Percentiles rank a stretch among this genome's conserved stretches.
These are phyloP conservation scores for Takifugu rubripes DNA, from an alignment of 2,797 vertebrate genomes.

Conservation along the genomic window DNA sequence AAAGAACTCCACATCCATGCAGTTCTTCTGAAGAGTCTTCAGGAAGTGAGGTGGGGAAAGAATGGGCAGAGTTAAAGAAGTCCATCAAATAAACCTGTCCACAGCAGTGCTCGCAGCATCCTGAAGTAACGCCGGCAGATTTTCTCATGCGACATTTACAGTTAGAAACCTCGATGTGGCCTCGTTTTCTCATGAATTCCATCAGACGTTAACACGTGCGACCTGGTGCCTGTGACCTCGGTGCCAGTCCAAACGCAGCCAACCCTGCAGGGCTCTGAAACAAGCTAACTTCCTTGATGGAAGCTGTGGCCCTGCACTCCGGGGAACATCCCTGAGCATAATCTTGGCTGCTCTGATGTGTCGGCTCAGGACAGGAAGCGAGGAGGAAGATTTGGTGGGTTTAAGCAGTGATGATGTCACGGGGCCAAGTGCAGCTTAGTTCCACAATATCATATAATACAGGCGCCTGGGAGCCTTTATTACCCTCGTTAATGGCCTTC, in stretches of 20 bases:
- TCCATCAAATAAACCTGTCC: too few relatives aligned
- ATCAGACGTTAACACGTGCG: constrained; percentile 1
- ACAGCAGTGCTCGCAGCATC: too few relatives aligned
- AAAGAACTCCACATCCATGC: background rate
- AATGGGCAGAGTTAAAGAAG: too few relatives aligned
- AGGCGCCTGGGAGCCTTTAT: constrained; percentile 4
- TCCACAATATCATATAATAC: background rate
- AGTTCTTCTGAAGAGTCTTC: background rate
- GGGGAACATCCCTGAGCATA: constrained; percentile 27
- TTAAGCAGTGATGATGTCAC: constrained; percentile 20
- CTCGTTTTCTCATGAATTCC: constrained; percentile 9
- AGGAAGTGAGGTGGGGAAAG: background rate
- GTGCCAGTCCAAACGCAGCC: constrained; percentile 1
- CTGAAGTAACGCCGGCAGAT: too few relatives aligned
- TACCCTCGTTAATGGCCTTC: constrained; percentile 1
- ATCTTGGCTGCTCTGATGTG: constrained; percentile 27
- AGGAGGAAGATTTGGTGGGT: constrained; percentile 9
- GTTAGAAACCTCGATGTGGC: background rate
- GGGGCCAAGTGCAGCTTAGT: constrained; percentile 1
- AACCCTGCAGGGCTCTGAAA: constrained; percentile 27
- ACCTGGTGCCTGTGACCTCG: constrained; percentile 10
- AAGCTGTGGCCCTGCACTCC: constrained; percentile 16
- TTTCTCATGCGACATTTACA: background rate
- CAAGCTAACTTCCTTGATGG: constrained; percentile 10
- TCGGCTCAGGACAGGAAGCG: constrained; percentile 6